Evolutionary conservation across 2,888 invertebrate species (phyloP).

Genomic region (Archaeoteleia sp.): DNA sequence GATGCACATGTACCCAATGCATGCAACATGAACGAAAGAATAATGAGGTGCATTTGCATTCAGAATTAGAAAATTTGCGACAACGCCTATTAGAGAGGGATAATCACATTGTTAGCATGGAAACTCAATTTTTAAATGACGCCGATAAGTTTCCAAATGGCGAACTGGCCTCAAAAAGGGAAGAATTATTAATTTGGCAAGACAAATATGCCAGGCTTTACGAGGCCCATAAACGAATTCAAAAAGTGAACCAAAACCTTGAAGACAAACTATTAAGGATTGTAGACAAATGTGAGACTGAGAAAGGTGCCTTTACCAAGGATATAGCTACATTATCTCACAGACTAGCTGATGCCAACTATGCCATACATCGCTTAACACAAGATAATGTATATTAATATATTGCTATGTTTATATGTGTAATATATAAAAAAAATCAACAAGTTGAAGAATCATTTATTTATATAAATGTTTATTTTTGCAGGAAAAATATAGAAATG

Average conservation of each 20-base stretch:
- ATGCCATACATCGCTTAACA: slow-evolving; percentile 87
- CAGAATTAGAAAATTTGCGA: slow-evolving; percentile 90
- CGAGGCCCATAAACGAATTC: slow-evolving; percentile 94
- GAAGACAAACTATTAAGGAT: slow-evolving; percentile 95
- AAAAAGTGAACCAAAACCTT: slow-evolving; percentile 94
- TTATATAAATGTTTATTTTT: slow-evolving; percentile 66
- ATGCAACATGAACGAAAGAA: slow-evolving; percentile 66
- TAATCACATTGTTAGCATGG: slow-evolving; percentile 88
- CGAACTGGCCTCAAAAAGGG: slow-evolving; percentile 85
- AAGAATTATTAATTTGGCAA: slow-evolving; percentile 90
- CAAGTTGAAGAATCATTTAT: neutral
- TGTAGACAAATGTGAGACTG: slow-evolving; percentile 93
- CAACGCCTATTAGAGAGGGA: slow-evolving; percentile 88
- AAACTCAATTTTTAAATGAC: slow-evolving; percentile 89
- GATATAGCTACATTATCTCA: slow-evolving; percentile 91
- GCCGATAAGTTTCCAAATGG: slow-evolving; percentile 80
- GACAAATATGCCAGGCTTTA: slow-evolving; percentile 93
- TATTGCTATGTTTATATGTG: slow-evolving; percentile 13
- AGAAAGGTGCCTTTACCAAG: slow-evolving; percentile 89
- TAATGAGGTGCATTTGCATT: slow-evolving; percentile 84
- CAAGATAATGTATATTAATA: slow-evolving; percentile 86
- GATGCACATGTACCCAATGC: slow-evolving; percentile 78
- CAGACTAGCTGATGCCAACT: slow-evolving; percentile 89
- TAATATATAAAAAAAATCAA: too few relatives aligned
- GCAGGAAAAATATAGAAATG: slow-evolving; percentile 94